phyloP scores from a whole-genome alignment of 2,797 vertebrate genomes.

The Schizopygopsis malacanthus region DNA sequence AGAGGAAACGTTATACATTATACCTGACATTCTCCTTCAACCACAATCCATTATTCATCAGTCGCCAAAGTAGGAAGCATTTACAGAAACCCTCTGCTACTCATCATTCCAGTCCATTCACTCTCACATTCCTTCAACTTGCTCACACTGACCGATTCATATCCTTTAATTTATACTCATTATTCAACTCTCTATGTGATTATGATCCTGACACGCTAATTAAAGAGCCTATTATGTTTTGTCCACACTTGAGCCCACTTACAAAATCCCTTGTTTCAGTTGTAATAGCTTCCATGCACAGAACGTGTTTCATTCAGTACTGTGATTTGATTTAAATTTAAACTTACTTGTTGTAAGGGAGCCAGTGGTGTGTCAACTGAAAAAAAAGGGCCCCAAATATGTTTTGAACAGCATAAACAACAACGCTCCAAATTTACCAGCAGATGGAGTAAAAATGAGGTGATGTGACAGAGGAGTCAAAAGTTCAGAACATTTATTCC shows the following conservation, averaged over 20 bases:
- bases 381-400: too few relatives aligned
- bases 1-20: not conserved
- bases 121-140: not conserved
- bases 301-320: not conserved
- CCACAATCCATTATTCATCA: constrained; percentile 40
- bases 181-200: constrained; percentile 26
- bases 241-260: not conserved
- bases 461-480: too few relatives aligned
- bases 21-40: constrained; percentile 30
- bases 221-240: not conserved
- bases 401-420: too few relatives aligned
- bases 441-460: too few relatives aligned
- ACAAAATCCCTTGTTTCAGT: not conserved
- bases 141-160: constrained; percentile 1
- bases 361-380: too few relatives aligned
- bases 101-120: constrained; percentile 30
- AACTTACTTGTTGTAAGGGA: not conserved
- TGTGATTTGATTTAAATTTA: not conserved
- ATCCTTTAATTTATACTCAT: constrained; percentile 33
- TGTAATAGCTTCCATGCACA: not conserved
- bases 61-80: not conserved
- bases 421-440: too few relatives aligned
- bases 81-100: constrained; percentile 5
- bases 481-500: too few relatives aligned
- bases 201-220: constrained; percentile 30